phyloP scores from a whole-genome alignment of 2,113 vertebrate genomes.

The Callipepla californica region DNA sequence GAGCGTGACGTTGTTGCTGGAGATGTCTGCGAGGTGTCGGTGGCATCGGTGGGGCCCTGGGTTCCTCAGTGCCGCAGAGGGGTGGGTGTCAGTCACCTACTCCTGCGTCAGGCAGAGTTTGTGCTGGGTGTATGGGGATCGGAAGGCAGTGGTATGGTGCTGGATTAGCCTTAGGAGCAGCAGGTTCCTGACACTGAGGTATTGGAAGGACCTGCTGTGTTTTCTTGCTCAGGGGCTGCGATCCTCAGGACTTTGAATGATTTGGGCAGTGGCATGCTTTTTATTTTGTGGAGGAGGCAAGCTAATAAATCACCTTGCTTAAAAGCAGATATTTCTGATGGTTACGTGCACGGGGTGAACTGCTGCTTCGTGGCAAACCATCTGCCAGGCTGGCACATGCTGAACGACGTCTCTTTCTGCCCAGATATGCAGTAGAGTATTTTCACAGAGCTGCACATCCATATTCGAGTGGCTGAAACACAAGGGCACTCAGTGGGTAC shows the following conservation, averaged over 20 bases:
- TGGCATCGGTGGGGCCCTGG: neutral
- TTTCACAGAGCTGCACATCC: neutral
- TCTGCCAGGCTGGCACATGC: neutral
- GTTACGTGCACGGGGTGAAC: neutral
- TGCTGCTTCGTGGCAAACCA: neutral
- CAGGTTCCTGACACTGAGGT: fast-evolving
- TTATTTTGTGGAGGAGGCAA: neutral
- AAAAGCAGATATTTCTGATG: neutral
- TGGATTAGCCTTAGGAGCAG: neutral
- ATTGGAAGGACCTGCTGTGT: neutral
- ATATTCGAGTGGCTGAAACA: neutral
- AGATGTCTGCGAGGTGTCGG: fast-evolving
- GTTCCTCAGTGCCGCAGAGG: neutral
- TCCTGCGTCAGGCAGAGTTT: neutral
- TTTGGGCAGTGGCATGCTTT: neutral
- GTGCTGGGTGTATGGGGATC: neutral
- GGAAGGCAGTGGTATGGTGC: fast-evolving
- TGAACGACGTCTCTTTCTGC: neutral
- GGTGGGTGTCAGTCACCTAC: fast-evolving
- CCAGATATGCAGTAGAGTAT: neutral
- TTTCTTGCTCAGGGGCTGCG: neutral
- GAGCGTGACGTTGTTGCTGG: neutral
- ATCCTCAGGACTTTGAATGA: neutral
- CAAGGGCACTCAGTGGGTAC: neutral
- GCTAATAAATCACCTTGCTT: neutral